Conservation (phyloP, 1,140 invertebrate genomes). For the Scylla paramamosain region DNA sequence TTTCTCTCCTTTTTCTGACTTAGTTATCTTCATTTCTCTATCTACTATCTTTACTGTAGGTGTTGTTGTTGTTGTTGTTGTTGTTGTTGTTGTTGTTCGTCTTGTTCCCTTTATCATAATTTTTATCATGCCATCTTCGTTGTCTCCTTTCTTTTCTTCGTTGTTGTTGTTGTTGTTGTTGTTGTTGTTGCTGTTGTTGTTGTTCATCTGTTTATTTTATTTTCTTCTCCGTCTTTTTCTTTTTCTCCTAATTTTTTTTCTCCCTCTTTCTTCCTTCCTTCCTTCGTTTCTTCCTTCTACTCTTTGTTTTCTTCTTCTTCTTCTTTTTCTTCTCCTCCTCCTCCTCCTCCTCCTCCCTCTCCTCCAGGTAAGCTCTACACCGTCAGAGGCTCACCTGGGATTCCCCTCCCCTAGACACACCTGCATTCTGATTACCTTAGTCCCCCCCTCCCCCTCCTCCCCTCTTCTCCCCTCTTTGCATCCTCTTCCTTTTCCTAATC, state of each 20-base stretch:
- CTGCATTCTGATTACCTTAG: neutral
- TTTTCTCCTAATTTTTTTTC: too few species aligned
- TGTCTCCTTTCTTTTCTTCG: neutral
- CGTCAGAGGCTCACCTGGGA: neutral
- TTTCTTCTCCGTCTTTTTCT: too few species aligned
- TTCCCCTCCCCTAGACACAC: neutral
- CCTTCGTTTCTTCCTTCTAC: neutral
- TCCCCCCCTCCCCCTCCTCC: neutral
- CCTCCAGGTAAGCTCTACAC: neutral
- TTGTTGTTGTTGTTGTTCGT: neutral
- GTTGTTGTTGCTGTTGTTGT: too few species aligned
- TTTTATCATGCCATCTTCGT: neutral
- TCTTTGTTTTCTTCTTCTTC: neutral
- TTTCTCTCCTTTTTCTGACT: too few species aligned
- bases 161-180: neutral
- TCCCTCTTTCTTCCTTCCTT: too few species aligned
- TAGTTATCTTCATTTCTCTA: too few species aligned
- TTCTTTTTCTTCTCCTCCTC: too few species aligned
- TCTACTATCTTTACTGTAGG: too few species aligned
- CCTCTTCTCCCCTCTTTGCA: neutral
- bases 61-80: too few species aligned
- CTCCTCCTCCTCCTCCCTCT: neutral
- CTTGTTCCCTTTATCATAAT: neutral
- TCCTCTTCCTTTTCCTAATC: neutral
- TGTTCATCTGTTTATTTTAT: neutral